These are phyloP conservation scores for Drosophila melanosoma DNA, from an alignment of 2,888 invertebrate species.

Conservation along the genomic window DNA sequence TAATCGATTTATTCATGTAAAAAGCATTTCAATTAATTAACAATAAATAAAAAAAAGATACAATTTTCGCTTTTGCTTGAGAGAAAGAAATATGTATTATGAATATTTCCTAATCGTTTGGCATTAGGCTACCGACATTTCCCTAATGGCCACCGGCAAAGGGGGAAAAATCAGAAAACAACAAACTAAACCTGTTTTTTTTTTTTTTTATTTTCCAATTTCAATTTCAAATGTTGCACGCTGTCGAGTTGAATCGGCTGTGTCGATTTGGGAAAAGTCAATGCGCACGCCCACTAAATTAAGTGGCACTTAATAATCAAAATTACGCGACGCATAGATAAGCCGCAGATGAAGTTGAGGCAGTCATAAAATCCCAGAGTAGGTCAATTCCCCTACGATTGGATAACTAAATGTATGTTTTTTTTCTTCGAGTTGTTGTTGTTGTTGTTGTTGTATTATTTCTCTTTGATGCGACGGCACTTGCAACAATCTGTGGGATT, in stretches of 20 bases:
- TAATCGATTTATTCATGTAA: background rate
- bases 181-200: slow-evolving; percentile 42
- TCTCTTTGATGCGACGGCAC: background rate
- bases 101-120: slow-evolving; percentile 72
- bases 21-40: background rate
- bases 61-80: slow-evolving; percentile 60
- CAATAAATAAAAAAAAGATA: slow-evolving; percentile 3
- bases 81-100: slow-evolving; percentile 69
- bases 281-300: slow-evolving; percentile 78
- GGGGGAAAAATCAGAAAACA: slow-evolving; percentile 50
- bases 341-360: slow-evolving; percentile 53
- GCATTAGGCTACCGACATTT: slow-evolving; percentile 72
- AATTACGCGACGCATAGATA: slow-evolving; percentile 78
- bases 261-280: slow-evolving; percentile 67
- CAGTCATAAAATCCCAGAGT: slow-evolving; percentile 24
- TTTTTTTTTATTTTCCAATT: slow-evolving; percentile 1
- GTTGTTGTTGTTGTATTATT: background rate
- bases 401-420: background rate
- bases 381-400: slow-evolving; percentile 48
- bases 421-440: slow-evolving; percentile 1
- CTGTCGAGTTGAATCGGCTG: slow-evolving; percentile 76
- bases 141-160: slow-evolving; percentile 60
- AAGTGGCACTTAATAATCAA: slow-evolving; percentile 81
- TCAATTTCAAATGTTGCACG: slow-evolving; percentile 13
- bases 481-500: slow-evolving; percentile 32